phyloP scores from a whole-genome alignment of 2,113 vertebrate species.

The Corythoichthys haematopterus region DNA sequence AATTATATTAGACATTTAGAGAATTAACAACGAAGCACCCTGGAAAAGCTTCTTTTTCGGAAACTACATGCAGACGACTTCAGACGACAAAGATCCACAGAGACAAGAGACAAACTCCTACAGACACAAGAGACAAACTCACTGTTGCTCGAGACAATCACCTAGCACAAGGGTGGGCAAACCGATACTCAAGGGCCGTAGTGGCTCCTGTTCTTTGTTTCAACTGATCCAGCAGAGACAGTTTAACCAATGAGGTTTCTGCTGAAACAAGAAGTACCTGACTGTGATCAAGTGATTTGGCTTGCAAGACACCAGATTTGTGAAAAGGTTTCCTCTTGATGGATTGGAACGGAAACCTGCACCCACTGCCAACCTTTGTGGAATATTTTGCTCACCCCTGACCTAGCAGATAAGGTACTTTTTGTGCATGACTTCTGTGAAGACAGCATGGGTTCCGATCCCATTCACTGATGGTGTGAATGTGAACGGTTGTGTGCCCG shows the following conservation, averaged over 20 bases:
- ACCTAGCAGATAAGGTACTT: background rate
- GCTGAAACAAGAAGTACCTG: no score
- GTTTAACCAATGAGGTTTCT: no score
- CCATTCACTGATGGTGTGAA: background rate
- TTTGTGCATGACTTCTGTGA: background rate
- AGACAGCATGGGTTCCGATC: background rate
- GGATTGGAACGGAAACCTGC: no score
- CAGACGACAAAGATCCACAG: constrained; percentile 20
- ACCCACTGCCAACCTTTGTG: no score
- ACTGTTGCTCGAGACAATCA: constrained; percentile 47
- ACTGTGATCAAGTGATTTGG: no score
- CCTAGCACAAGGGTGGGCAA: background rate
- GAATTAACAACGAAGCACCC: constrained; percentile 47
- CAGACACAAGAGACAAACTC: constrained; percentile 49
- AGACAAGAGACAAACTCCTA: constrained; percentile 46
- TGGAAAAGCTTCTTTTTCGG: constrained; percentile 27
- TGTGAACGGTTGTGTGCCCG: background rate
- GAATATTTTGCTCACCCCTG: no score
- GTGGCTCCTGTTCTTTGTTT: no score
- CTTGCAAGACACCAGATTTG: no score
- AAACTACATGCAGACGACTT: constrained; percentile 55
- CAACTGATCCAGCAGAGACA: no score
- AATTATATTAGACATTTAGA: background rate
- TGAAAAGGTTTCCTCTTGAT: no score
- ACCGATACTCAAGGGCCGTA: no score